Conservation (phyloP, 2,797 vertebrate species). For the Arnoldichthys spilopterus region DNA sequence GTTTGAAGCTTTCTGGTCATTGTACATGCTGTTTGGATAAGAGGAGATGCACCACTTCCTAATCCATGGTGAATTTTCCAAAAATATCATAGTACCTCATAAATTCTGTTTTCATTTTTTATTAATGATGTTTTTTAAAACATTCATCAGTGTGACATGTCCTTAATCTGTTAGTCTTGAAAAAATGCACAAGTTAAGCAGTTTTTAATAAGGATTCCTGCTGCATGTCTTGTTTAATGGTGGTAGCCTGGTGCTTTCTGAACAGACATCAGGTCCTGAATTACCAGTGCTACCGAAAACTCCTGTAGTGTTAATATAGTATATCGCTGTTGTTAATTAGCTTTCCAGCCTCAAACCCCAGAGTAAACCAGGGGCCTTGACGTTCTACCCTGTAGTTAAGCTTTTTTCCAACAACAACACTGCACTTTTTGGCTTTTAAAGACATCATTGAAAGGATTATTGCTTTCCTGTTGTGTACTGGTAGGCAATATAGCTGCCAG, state of each 20-base stretch:
- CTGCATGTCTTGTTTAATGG: background rate
- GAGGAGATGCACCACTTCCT: background rate
- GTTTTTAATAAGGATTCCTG: background rate
- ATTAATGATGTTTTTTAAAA: no score
- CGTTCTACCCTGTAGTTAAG: background rate
- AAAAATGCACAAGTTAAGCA: no score
- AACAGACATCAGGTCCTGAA: background rate
- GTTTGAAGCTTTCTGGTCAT: background rate
- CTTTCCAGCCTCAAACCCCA: background rate
- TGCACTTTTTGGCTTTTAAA: slow-evolving; percentile 2
- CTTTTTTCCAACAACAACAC: slow-evolving; percentile 1
- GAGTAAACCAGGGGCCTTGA: background rate
- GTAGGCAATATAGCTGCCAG: background rate
- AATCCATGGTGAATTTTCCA: background rate
- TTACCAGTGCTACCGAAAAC: background rate
- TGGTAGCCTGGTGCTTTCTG: background rate
- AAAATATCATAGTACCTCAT: background rate
- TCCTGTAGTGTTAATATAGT: background rate
- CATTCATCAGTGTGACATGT: no score
- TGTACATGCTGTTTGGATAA: background rate
- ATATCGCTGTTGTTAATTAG: background rate
- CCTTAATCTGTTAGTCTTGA: no score
- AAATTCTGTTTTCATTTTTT: no score
- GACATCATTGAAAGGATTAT: background rate
- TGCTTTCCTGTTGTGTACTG: slow-evolving; percentile 18